Evolutionary conservation across 1,140 invertebrate genomes (phyloP), one percentile per base, ranked within the genome.

Genomic region (Diabrotica undecimpunctata): DNA sequence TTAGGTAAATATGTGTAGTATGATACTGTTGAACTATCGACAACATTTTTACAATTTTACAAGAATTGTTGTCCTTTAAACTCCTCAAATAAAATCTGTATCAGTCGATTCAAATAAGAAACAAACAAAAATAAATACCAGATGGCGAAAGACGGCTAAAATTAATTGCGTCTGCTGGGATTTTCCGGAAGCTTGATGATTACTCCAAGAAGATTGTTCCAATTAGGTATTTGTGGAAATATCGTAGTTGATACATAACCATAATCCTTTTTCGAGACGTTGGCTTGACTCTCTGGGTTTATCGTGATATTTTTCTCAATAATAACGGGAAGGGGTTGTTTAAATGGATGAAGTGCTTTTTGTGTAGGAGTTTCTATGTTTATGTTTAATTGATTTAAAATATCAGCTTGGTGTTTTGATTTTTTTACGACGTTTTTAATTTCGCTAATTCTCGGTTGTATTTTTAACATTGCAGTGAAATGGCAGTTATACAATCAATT

Each of bases 141-240:
- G 53, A 54, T 54, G 12, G 25, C 41, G 55, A 57, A 60, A 38
- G 41, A 35, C 5, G 13, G 50, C 25, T 54, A 38, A 25, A 51
- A 62, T 62, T 70, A 70, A 70, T 70, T 70, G 64, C 60, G 57
- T 61, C 64, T 65, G 4, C 55, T 58, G 68, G 60, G 68, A 69
- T 64, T 67, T 66, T 52, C 38, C 55, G 59, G 39, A 66, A 46
- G 37, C 36, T 13, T 57, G 56, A 37, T 55, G 12, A 68, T 68
- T 60, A 62, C 58, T 67, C 60, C 71, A 72, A 74, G 70, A 65
- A 72, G 73, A 73, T 74, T 74, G 68, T 60, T 61, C 73, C 70
- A 74, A 74, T 74, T 74, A 74, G 65, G 70, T 70, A 66, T 74
- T 72, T 71, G 68, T 66, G 50, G 14, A 54, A 62, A 68, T 54